These are phyloP conservation scores for Synergus gifuensis DNA, from an alignment of 2,888 invertebrate genomes.

Conservation along the genomic window DNA sequence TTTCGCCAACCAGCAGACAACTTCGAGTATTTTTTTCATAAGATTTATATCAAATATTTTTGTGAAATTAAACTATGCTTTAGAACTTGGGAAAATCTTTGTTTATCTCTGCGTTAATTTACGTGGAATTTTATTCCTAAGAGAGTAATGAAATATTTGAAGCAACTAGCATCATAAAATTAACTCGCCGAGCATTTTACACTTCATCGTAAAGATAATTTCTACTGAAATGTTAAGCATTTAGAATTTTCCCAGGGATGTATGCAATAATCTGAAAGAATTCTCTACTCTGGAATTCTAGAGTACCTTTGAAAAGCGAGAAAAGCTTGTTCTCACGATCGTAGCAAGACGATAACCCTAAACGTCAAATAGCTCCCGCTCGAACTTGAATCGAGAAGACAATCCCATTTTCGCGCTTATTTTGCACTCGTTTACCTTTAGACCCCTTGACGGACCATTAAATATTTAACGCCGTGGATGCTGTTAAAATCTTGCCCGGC, in stretches of 20 bases:
- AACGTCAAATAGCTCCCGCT: constrained; percentile 52
- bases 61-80: not conserved
- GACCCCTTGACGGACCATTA: constrained; percentile 58
- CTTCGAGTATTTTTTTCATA: not conserved
- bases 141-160: constrained; percentile 12
- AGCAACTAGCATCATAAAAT: constrained; percentile 9
- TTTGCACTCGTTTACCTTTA: constrained; percentile 56
- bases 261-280: not conserved
- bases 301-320: constrained; percentile 9
- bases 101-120: not conserved
- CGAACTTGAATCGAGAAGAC: constrained; percentile 54
- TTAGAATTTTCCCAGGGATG: not conserved
- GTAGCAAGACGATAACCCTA: constrained; percentile 52
- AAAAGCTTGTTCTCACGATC: constrained; percentile 4
- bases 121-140: not conserved
- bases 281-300: not conserved
- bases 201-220: constrained; percentile 18
- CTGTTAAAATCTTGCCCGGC: constrained; percentile 61
- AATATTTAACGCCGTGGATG: constrained; percentile 66
- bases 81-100: not conserved
- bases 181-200: not conserved
- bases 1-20: not conserved
- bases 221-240: not conserved
- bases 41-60: not conserved
- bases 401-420: constrained; percentile 62